These are phyloP conservation scores for Falco berigora DNA, from an alignment of 2,797 vertebrate species.

Conservation along the genomic window DNA sequence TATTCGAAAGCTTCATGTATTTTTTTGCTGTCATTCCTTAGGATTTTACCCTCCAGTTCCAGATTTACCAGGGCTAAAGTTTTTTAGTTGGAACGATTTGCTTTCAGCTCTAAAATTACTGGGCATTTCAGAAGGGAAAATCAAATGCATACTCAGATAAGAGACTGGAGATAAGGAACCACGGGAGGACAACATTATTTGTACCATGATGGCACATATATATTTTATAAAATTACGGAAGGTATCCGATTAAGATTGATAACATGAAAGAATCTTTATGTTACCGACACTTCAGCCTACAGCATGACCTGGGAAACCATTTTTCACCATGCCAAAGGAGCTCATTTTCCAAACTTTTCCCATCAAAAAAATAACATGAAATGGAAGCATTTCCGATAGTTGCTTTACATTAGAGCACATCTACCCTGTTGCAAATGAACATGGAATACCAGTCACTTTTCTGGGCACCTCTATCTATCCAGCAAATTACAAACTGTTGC, in stretches of 20 bases:
- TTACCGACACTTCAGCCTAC: background rate
- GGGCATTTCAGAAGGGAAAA: background rate
- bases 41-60: background rate
- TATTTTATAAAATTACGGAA: background rate
- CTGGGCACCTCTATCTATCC: background rate
- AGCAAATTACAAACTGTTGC: background rate
- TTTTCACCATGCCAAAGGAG: background rate
- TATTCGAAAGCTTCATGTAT: background rate
- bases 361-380: background rate
- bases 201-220: background rate
- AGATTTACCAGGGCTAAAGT: background rate
- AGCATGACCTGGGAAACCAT: background rate
- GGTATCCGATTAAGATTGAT: background rate
- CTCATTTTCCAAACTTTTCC: background rate
- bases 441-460: background rate
- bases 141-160: background rate
- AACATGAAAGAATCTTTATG: background rate
- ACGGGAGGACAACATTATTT: background rate
- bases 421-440: background rate
- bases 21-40: background rate
- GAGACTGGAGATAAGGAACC: background rate
- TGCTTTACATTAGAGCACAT: background rate
- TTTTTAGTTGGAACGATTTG: background rate
- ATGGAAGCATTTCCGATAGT: background rate
- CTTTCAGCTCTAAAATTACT: background rate